Conservation (phyloP, 2,113 vertebrate species). For the Acinonyx jubatus region DNA sequence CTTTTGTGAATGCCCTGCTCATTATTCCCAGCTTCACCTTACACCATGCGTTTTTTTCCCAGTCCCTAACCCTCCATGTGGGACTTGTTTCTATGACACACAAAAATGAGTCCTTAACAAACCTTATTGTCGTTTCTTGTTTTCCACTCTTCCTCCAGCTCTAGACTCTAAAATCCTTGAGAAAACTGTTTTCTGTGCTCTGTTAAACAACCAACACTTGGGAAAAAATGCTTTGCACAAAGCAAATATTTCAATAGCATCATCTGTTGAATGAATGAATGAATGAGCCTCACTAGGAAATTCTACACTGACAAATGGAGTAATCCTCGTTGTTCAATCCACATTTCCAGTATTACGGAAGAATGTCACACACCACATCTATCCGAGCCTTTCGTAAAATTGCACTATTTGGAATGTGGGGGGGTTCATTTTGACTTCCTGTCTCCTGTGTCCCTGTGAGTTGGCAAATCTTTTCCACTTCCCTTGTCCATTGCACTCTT, state of each 20-base stretch:
- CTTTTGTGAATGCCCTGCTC: neutral
- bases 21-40: neutral
- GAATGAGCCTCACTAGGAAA: neutral
- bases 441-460: neutral
- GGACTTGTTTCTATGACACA: too few species aligned
- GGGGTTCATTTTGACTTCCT: neutral
- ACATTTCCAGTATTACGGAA: neutral
- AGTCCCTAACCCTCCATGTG: neutral
- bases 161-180: neutral
- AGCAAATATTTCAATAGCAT: neutral
- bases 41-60: neutral
- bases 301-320: neutral
- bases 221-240: neutral
- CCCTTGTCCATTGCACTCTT: neutral
- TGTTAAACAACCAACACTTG: neutral
- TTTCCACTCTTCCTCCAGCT: neutral
- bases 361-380: neutral
- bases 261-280: neutral
- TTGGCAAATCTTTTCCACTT: neutral
- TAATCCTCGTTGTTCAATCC: neutral
- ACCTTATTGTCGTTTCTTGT: neutral
- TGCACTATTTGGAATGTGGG: neutral
- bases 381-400: neutral
- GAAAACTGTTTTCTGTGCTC: neutral
- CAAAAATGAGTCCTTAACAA: neutral